Percentiles rank a stretch among this genome's conserved stretches.
Conservation (phyloP, 1,140 invertebrate species). For the Trichonephila clavipes region DNA sequence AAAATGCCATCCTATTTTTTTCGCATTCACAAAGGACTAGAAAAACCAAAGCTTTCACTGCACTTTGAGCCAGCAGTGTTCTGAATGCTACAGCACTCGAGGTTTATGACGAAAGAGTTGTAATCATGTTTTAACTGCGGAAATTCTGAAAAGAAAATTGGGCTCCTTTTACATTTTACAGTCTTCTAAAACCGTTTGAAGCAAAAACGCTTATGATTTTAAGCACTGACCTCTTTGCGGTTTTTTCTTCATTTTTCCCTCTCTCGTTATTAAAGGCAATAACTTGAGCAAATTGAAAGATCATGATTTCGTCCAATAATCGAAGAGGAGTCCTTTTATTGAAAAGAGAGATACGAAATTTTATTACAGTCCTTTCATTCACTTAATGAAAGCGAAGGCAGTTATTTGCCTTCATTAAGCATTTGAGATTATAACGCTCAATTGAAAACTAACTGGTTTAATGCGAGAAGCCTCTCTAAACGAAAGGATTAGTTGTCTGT, state of each 20-base stretch:
- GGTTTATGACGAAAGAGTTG: not conserved
- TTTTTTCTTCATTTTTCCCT: not conserved
- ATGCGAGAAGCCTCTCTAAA: not conserved
- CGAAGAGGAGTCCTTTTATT: not conserved
- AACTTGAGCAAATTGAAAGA: conserved; percentile 5
- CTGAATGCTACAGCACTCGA: not conserved
- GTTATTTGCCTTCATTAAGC: not conserved
- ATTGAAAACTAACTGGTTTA: not conserved
- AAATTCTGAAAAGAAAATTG: no score
- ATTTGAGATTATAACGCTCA: not conserved
- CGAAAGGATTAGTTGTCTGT: not conserved
- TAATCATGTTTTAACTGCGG: no score
- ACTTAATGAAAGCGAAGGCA: not conserved
- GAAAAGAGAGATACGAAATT: not conserved
- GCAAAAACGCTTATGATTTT: not conserved
- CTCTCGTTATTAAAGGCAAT: not conserved
- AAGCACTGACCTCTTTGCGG: not conserved
- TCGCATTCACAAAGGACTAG: not conserved
- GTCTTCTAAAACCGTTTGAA: no score
- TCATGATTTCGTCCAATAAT: not conserved
- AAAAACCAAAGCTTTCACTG: not conserved
- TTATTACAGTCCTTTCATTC: not conserved
- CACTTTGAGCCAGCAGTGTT: no score
- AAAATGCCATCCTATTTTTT: not conserved
- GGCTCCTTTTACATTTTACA: no score